phyloP scores from a whole-genome alignment of 1,140 invertebrate species.

The Monomorium pharaonis region DNA sequence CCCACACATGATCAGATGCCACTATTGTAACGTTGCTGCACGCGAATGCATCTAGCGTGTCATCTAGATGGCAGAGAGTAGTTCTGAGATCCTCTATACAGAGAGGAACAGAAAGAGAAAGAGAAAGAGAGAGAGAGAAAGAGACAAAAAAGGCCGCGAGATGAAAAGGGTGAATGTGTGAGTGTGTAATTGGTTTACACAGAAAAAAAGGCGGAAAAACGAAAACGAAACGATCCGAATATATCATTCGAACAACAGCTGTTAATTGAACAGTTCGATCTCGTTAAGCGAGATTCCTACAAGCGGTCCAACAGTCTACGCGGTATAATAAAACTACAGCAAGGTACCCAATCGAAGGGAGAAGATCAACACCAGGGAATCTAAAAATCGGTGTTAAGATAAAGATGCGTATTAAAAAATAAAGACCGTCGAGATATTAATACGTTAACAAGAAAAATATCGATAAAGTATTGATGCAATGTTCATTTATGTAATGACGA shows the following conservation, averaged over 20 bases:
- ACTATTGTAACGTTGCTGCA: background rate
- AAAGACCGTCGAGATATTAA: background rate
- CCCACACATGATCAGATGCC: background rate
- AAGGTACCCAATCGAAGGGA: background rate
- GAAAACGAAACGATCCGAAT: background rate
- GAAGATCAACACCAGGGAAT: constrained; percentile 6
- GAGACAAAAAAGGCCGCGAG: background rate
- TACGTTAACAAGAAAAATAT: background rate
- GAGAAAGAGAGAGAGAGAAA: background rate
- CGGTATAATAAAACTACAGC: background rate
- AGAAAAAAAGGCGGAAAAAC: background rate
- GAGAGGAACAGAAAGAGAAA: background rate
- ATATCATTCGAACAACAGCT: constrained; percentile 12
- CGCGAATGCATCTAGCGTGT: constrained; percentile 17
- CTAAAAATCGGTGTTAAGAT: constrained; percentile 23
- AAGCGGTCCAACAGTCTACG: constrained; percentile 32
- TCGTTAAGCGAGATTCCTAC: constrained; percentile 40
- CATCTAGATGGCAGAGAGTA: background rate
- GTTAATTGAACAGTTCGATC: background rate
- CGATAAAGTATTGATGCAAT: background rate
- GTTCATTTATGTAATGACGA: background rate
- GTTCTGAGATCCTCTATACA: background rate
- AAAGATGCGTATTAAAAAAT: constrained; percentile 28
- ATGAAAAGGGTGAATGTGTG: background rate
- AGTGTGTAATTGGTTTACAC: background rate